phyloP scores from a whole-genome alignment of 2,888 invertebrate species.

The Pseudococcus longispinus region DNA sequence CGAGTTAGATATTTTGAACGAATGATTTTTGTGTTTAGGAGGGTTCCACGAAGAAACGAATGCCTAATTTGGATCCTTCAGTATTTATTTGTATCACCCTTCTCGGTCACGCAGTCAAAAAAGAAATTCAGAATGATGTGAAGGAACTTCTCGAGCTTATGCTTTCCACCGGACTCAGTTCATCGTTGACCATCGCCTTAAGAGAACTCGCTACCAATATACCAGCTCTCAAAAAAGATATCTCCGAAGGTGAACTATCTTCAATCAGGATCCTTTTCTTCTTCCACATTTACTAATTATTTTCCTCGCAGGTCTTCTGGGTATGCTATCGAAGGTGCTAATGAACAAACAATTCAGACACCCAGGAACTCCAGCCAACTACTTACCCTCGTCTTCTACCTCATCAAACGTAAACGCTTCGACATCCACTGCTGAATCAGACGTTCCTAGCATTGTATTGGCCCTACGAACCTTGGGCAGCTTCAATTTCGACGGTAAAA shows the following conservation, averaged over 20 bases:
- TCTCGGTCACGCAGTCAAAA: conserved; percentile 84
- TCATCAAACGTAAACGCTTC: neutral
- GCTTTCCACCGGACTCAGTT: conserved; percentile 89
- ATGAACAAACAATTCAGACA: conserved; percentile 86
- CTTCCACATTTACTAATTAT: neutral
- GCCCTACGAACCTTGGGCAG: conserved; percentile 91
- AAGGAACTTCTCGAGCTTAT: conserved; percentile 87
- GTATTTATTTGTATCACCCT: conserved; percentile 94
- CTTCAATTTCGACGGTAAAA: conserved; percentile 80
- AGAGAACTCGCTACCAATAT: conserved; percentile 88
- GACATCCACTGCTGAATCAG: conserved; percentile 68
- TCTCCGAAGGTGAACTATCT: conserved; percentile 76
- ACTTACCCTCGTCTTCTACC: conserved; percentile 50
- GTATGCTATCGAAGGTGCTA: conserved; percentile 88
- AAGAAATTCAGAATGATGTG: conserved; percentile 78
- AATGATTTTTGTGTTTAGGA: conserved; percentile 66
- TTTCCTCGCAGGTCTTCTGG: conserved; percentile 70
- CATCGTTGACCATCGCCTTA: conserved; percentile 87
- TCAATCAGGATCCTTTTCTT: neutral
- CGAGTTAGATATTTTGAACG: neutral
- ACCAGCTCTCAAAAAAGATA: conserved; percentile 84
- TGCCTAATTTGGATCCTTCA: conserved; percentile 77
- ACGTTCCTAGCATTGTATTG: conserved; percentile 84
- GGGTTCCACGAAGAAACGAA: conserved; percentile 76
- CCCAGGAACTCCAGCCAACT: conserved; percentile 70